Conservation (phyloP, 2,797 vertebrate species). For the Oreochromis mossambicus region DNA sequence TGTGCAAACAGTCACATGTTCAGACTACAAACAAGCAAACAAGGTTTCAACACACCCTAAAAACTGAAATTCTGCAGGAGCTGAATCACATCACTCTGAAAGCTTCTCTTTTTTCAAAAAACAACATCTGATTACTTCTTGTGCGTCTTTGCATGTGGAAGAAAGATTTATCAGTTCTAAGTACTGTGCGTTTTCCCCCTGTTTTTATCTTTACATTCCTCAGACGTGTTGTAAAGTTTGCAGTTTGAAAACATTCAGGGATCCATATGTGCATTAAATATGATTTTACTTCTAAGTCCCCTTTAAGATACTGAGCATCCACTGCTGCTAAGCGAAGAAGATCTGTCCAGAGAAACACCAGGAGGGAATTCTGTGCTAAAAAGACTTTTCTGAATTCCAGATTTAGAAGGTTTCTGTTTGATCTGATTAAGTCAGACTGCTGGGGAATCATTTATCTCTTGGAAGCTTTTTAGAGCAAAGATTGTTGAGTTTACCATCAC, state of each 20-base stretch:
- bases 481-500: not conserved
- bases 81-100: not conserved
- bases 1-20: not conserved
- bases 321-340: not conserved
- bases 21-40: not conserved
- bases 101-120: not conserved
- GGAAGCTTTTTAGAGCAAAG: not conserved
- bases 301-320: not conserved
- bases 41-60: not conserved
- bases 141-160: not conserved
- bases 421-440: not conserved
- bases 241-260: not conserved
- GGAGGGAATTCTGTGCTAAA: not conserved
- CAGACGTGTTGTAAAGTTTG: not conserved
- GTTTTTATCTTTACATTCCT: not conserved
- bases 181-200: accelerated
- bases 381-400: not conserved
- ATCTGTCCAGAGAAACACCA: not conserved
- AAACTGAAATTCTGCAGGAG: not conserved
- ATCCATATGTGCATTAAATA: not conserved
- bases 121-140: not conserved
- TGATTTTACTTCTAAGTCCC: not conserved
- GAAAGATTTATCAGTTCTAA: not conserved
- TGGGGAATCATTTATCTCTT: not conserved
- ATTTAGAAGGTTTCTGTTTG: not conserved